Percentiles rank a stretch among this genome's conserved stretches.
Evolutionary conservation across 2,888 invertebrate species (phyloP).

Genomic region (Zaprionus lineosus): DNA sequence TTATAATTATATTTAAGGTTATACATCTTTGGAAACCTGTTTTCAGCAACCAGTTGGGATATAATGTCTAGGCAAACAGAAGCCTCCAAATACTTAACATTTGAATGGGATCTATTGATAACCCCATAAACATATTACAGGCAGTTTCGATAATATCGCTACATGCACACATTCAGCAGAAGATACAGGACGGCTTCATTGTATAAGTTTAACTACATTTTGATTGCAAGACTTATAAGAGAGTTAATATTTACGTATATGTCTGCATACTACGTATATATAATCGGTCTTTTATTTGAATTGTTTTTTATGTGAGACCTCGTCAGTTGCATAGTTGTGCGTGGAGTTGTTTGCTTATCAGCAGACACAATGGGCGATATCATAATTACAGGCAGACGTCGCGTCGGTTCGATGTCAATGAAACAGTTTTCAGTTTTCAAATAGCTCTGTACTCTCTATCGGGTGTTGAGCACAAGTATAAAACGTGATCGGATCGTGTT

Average conservation of each 20-base stretch:
- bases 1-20: no score
- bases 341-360: constrained; percentile 42
- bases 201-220: no score
- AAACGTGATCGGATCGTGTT: constrained; percentile 64
- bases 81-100: no score
- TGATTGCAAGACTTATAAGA: constrained; percentile 7
- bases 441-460: constrained; percentile 14
- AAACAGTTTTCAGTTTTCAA: constrained; percentile 38
- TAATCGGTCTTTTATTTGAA: not conserved
- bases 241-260: constrained; percentile 6
- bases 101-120: constrained; percentile 20
- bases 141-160: no score
- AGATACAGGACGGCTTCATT: no score
- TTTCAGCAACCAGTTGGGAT: no score
- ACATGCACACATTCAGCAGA: no score
- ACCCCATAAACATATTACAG: constrained; percentile 39
- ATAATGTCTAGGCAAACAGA: constrained; percentile 37
- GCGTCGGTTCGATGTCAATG: constrained; percentile 51
- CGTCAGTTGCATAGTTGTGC: constrained; percentile 25
- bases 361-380: constrained; percentile 39
- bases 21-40: no score
- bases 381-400: constrained; percentile 51
- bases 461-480: constrained; percentile 39
- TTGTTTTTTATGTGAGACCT: constrained; percentile 11
- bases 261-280: no score